phyloP scores from a whole-genome alignment of 92 coral and sea anemone genomes.

The Porites divaricata region DNA sequence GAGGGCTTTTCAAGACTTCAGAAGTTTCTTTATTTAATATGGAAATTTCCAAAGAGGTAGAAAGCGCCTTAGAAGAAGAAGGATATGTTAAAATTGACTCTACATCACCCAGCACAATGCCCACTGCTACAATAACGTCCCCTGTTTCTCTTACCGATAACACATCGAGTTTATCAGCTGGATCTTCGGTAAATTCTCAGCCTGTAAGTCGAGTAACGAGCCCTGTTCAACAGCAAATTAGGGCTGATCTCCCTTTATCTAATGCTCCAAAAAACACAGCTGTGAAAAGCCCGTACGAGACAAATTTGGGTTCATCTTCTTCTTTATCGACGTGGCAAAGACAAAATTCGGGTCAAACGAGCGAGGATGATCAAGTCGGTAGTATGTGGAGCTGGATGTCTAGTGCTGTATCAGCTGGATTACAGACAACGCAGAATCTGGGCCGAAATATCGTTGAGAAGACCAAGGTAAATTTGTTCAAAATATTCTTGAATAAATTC shows the following conservation, averaged over 20 bases:
- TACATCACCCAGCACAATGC: constrained; percentile 43
- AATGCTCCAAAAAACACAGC: not conserved
- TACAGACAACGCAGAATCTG: constrained; percentile 92
- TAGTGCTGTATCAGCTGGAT: constrained; percentile 85
- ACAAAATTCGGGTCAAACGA: not conserved
- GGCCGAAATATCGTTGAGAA: constrained; percentile 98
- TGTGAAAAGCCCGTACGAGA: not conserved
- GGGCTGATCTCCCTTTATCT: constrained; percentile 45
- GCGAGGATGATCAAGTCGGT: constrained; percentile 49
- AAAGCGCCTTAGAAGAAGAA: constrained; percentile 93
- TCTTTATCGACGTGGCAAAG: constrained; percentile 79
- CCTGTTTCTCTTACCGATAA: constrained; percentile 21
- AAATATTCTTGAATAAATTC: not conserved
- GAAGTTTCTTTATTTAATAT: constrained; percentile 45
- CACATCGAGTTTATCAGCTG: constrained; percentile 35
- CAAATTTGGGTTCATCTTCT: constrained; percentile 21
- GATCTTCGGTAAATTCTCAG: constrained; percentile 11
- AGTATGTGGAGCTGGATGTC: constrained; percentile 99
- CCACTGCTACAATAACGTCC: constrained; percentile 35
- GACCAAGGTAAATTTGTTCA: constrained; percentile 75
- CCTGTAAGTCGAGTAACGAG: constrained; percentile 36
- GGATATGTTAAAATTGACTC: constrained; percentile 74
- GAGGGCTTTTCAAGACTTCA: constrained; percentile 7
- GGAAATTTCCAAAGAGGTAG: constrained; percentile 91
- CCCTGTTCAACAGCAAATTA: constrained; percentile 70